A percentile compares a stretch with the other conserved stretches of the same genome.
phyloP scores from a whole-genome alignment of 2,888 invertebrate genomes.

The Hypercompe scribonia region DNA sequence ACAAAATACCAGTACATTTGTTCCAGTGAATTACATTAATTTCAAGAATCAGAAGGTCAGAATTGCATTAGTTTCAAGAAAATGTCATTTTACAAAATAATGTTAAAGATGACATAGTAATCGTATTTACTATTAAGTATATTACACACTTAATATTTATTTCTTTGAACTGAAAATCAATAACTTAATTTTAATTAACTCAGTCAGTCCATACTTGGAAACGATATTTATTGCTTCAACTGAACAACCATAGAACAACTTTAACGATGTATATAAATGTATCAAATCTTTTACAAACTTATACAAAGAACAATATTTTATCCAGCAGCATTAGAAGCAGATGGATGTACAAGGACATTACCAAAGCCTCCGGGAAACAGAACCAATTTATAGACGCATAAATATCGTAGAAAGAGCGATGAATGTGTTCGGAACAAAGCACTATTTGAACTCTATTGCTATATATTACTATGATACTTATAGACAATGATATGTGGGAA shows the following conservation, averaged over 20 bases:
- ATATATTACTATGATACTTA: slow-evolving; percentile 15
- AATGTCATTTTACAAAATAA: background rate
- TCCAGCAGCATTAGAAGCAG: slow-evolving; percentile 32
- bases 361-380: slow-evolving; percentile 44
- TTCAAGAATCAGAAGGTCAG: background rate
- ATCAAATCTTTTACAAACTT: background rate
- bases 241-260: background rate
- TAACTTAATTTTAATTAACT: background rate
- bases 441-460: slow-evolving; percentile 42
- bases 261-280: background rate
- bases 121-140: too few species aligned
- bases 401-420: slow-evolving; percentile 45
- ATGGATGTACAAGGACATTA: slow-evolving; percentile 50
- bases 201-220: background rate
- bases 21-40: background rate
- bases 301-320: slow-evolving; percentile 36
- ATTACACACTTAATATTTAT: too few species aligned
- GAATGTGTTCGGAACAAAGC: slow-evolving; percentile 45
- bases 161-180: background rate
- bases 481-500: slow-evolving; percentile 27
- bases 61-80: background rate
- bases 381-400: slow-evolving; percentile 51
- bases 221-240: background rate
- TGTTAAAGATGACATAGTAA: too few species aligned
- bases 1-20: slow-evolving; percentile 47